These are phyloP conservation scores for Pollenia angustigena DNA, from an alignment of 2,888 invertebrate genomes.

Conservation along the genomic window DNA sequence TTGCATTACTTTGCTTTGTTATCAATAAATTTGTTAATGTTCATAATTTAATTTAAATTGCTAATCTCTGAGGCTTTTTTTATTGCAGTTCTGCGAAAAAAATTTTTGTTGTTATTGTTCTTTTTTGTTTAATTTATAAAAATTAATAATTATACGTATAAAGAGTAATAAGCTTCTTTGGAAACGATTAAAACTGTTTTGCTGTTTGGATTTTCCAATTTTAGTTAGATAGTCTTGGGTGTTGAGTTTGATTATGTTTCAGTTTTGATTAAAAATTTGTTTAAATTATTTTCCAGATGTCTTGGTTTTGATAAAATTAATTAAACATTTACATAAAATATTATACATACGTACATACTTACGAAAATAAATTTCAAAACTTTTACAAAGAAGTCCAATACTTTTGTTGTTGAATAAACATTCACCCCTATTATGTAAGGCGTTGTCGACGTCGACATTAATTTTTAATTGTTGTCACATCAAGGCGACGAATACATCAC, in stretches of 20 bases:
- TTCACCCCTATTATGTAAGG: too few species aligned
- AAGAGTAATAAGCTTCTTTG: not conserved
- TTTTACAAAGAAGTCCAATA: too few species aligned
- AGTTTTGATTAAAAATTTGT: too few species aligned
- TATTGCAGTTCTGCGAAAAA: conserved; percentile 39
- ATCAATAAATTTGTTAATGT: not conserved
- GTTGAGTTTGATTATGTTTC: not conserved
- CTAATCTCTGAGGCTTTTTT: conserved; percentile 1
- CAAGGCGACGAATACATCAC: too few species aligned
- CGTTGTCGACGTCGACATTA: too few species aligned
- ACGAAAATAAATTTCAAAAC: too few species aligned
- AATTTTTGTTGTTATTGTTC: not conserved
- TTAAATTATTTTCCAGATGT: too few species aligned
- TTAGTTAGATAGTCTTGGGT: not conserved
- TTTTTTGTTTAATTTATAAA: conserved; percentile 15
- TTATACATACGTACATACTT: too few species aligned
- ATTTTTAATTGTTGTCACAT: too few species aligned
- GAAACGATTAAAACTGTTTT: conserved; percentile 18
- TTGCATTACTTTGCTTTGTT: not conserved
- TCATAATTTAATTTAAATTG: conserved; percentile 3
- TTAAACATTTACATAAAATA: too few species aligned
- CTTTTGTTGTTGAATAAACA: too few species aligned
- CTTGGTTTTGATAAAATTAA: too few species aligned
- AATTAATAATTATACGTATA: not conserved
- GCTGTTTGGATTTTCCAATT: conserved; percentile 39